phyloP scores from a whole-genome alignment of 2,797 vertebrate genomes.

The Alauda arvensis region DNA sequence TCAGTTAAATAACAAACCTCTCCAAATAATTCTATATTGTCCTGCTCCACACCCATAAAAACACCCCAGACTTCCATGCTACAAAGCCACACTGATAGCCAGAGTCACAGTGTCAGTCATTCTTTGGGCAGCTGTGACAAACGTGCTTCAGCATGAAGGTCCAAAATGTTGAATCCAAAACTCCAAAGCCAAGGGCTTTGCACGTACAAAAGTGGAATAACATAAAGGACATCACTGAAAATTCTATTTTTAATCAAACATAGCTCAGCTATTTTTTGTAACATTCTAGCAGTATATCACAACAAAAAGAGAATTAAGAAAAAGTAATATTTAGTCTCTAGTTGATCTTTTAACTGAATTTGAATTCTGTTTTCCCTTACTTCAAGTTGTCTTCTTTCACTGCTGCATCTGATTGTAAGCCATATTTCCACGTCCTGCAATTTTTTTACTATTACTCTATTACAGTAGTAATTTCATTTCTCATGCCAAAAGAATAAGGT shows the following conservation, averaged over 20 bases:
- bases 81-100: not conserved
- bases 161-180: not conserved
- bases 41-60: not conserved
- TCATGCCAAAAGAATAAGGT: not conserved
- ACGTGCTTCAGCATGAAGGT: not conserved
- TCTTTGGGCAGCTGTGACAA: not conserved
- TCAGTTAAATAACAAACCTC: not conserved
- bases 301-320: not conserved
- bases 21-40: not conserved
- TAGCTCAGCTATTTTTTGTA: not conserved
- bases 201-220: not conserved
- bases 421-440: not conserved
- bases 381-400: not conserved
- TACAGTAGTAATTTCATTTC: not conserved
- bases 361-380: not conserved
- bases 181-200: not conserved
- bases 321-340: not conserved
- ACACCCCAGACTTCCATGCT: not conserved
- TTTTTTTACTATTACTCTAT: not conserved
- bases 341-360: not conserved
- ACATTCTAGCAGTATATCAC: not conserved
- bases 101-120: not conserved
- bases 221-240: not conserved
- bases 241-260: not conserved
- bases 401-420: not conserved